Percentiles rank a stretch among this genome's conserved stretches.
These are phyloP conservation scores for Barnardius zonarius DNA, from an alignment of 2,113 vertebrate genomes.

Conservation along the genomic window DNA sequence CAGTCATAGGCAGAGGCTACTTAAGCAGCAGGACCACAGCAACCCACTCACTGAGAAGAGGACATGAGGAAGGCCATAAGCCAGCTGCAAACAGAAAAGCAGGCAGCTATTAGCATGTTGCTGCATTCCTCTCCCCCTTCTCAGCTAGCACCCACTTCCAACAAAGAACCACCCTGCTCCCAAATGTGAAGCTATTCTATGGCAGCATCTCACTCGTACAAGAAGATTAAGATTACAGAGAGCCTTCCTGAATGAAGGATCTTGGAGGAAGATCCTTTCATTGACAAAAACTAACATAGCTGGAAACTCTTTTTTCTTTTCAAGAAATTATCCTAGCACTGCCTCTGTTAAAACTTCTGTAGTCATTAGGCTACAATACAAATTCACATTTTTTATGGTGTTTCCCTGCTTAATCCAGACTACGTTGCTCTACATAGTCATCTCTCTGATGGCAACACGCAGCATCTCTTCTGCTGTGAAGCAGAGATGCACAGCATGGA, in stretches of 20 bases:
- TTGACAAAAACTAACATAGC: background rate
- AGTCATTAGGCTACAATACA: background rate
- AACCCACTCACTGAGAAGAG: background rate
- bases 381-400: background rate
- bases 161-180: background rate
- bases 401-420: background rate
- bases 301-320: background rate
- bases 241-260: background rate
- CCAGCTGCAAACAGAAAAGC: background rate
- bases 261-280: background rate
- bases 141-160: background rate
- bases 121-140: background rate
- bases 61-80: background rate
- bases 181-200: background rate
- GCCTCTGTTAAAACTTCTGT: background rate
- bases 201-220: background rate
- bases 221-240: background rate
- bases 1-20: background rate
- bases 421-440: rapidly evolving
- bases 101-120: background rate
- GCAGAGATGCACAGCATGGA: background rate
- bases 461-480: background rate
- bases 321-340: background rate
- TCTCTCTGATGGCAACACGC: background rate
- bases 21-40: background rate